Conservation (phyloP, 1,140 invertebrate genomes). For the Brachionus paranguensis region DNA sequence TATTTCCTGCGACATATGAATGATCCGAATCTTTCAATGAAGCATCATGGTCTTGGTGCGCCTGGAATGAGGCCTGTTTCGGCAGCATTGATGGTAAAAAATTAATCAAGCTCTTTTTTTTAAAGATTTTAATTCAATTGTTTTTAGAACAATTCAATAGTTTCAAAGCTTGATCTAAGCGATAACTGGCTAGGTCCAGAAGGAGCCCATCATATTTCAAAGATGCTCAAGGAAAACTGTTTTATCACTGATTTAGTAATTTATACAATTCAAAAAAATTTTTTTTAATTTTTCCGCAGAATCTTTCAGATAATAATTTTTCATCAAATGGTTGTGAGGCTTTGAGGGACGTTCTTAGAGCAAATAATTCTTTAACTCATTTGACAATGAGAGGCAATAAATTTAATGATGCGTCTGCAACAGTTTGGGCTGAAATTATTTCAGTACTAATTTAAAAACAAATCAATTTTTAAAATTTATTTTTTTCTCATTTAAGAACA, state of each 20-base stretch:
- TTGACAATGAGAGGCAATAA: slow-evolving; percentile 2
- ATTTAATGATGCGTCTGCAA: slow-evolving; percentile 2
- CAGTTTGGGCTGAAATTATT: slow-evolving; percentile 34
- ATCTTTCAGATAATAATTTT: slow-evolving; percentile 33
- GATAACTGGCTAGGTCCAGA: slow-evolving; percentile 47
- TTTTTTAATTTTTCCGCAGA: not conserved
- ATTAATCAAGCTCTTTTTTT: not conserved
- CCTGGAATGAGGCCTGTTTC: slow-evolving; percentile 51
- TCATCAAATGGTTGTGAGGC: slow-evolving; percentile 6
- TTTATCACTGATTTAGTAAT: slow-evolving; percentile 47
- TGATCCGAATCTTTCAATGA: slow-evolving; percentile 48
- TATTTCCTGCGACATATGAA: slow-evolving; percentile 54
- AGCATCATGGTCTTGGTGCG: slow-evolving; percentile 52
- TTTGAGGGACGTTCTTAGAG: not conserved
- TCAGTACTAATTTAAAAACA: not conserved
- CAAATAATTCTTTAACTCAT: slow-evolving; percentile 29
- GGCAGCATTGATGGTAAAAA: slow-evolving; percentile 46
- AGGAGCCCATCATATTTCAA: slow-evolving; percentile 44
- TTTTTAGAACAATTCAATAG: slow-evolving; percentile 48
- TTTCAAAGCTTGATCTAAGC: slow-evolving; percentile 47
- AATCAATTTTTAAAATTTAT: not conserved
- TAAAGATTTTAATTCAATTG: not conserved
- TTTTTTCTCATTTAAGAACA: not conserved
- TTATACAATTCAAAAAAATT: not conserved
- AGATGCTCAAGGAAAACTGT: slow-evolving; percentile 46